Base-by-base conservation (phyloP, 2,888 invertebrate species). In the Tryphoninae sp. region DNA sequence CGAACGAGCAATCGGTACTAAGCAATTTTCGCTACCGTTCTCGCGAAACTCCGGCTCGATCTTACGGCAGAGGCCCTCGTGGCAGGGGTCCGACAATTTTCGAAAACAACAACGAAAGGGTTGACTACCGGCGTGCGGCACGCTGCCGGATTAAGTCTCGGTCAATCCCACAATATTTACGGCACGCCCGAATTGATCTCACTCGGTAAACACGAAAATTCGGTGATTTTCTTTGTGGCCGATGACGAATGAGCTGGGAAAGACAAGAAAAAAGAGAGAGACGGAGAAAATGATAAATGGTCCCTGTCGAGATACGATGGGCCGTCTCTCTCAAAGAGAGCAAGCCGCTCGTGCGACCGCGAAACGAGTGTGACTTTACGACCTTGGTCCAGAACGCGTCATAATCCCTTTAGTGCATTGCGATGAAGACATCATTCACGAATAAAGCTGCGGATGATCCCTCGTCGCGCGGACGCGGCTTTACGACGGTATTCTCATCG, bases 201-300 rank as follows among this genome's bases (percentile, higher is more conserved):
- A 69, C 80, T 81, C 64, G 73, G 78, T 80, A 83, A 83, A 81
- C 78, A 83, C 79, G 78, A 67, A 79, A 79, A 80, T 83, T 81
- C 72, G 55, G 78, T 87, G 89, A 90, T 90, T 89, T 88, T 89
- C 88, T 89, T 80, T 83, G 86, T 88, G 89, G 88, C 83, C 59
- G 62, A 78, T 40, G 72, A 73, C 71, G 65, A 65, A 55, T 62
- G 13, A 51, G 7, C 22, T 19, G 26, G 19, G 19, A 19, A 58
- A 49, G 45, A 2, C 11, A 51, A 33, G 33, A 45, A 51, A 76
- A 61, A 33, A 33, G 62, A 67, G 78, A 51, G 22, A 65, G 68
- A 19, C 62, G 19, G 58, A 9, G 33, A 19, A 11, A 42, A 4
- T 1, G 67, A 45, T 16, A 55, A 64, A 6, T 59, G 69, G 53